Evolutionary conservation across 2,113 vertebrate genomes (phyloP).

Genomic region (Oncorhynchus masou): DNA sequence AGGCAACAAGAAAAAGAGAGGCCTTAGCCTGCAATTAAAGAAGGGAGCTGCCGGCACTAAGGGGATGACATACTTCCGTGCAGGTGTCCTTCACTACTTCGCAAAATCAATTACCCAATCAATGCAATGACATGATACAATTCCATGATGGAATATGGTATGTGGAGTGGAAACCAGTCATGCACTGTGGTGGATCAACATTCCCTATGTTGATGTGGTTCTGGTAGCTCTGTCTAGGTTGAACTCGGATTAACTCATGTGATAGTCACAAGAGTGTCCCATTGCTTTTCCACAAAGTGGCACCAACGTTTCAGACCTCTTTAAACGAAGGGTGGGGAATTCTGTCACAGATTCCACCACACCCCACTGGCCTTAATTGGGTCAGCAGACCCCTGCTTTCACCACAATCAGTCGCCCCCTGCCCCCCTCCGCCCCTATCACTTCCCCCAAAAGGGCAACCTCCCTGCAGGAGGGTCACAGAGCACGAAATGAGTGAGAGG

Average conservation of each 20-base stretch:
- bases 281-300: neutral
- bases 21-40: slow-evolving; percentile 69
- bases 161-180: slow-evolving; percentile 22
- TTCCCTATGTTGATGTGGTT: slow-evolving; percentile 28
- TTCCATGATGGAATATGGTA: slow-evolving; percentile 57
- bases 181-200: slow-evolving; percentile 43
- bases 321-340: slow-evolving; percentile 30
- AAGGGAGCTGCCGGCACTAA: slow-evolving; percentile 53
- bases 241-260: slow-evolving; percentile 17
- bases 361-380: slow-evolving; percentile 50
- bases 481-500: slow-evolving; percentile 43
- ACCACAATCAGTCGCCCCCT: slow-evolving; percentile 35
- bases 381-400: slow-evolving; percentile 39
- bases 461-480: slow-evolving; percentile 55
- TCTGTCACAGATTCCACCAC: slow-evolving; percentile 36
- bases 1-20: slow-evolving; percentile 63
- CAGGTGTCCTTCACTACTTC: slow-evolving; percentile 65
- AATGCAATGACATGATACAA: slow-evolving; percentile 63
- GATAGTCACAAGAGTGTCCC: too few relatives aligned
- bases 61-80: slow-evolving; percentile 53
- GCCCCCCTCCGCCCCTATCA: slow-evolving; percentile 29
- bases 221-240: slow-evolving; percentile 8
- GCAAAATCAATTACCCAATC: slow-evolving; percentile 63
- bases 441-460: slow-evolving; percentile 60
- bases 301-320: neutral